These are phyloP conservation scores for Montipora sp. DNA, from an alignment of 64 coral and sea anemone species.

Conservation along the genomic window DNA sequence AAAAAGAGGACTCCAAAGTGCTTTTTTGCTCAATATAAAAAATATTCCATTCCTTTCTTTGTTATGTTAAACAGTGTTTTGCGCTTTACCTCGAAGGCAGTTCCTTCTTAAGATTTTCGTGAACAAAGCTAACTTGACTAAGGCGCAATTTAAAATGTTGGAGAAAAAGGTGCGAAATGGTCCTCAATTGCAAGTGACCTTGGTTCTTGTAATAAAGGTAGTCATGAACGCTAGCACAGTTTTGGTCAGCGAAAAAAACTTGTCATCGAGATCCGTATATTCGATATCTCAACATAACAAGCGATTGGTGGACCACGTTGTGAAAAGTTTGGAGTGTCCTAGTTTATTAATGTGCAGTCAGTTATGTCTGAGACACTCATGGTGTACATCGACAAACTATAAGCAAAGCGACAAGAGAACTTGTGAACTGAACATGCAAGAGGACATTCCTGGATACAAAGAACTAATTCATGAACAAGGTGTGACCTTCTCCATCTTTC, in stretches of 20 bases:
- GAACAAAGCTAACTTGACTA: too few relatives aligned
- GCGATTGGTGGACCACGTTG: background rate
- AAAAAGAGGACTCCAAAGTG: too few relatives aligned
- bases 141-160: too few relatives aligned
- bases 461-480: background rate
- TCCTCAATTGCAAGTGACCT: background rate
- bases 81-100: too few relatives aligned
- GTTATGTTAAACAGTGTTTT: too few relatives aligned
- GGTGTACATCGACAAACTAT: constrained; percentile 7
- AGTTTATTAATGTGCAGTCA: constrained; percentile 5
- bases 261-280: background rate
- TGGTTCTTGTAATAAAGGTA: background rate
- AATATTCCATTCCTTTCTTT: too few relatives aligned
- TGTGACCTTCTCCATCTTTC: background rate
- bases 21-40: too few relatives aligned
- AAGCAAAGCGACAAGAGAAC: background rate
- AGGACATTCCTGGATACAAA: background rate
- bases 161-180: background rate
- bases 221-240: background rate
- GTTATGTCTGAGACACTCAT: background rate
- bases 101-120: too few relatives aligned
- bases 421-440: constrained; percentile 11
- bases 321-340: background rate
- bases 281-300: background rate
- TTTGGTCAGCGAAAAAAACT: background rate